phyloP scores from a whole-genome alignment of 1,140 invertebrate species.

The Amyelois transitella region DNA sequence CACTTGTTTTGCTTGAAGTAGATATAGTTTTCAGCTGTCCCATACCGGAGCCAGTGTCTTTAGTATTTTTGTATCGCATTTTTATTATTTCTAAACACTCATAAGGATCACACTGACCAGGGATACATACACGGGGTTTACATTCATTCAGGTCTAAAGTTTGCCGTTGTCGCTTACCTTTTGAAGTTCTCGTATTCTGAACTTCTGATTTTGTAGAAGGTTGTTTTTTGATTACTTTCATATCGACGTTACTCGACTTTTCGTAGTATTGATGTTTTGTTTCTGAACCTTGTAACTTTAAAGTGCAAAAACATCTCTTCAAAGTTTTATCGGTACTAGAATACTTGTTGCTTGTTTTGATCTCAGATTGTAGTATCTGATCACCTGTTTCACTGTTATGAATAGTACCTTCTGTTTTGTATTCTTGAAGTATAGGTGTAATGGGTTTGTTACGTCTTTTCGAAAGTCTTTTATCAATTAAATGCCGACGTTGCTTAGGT shows the following conservation, averaged over 20 bases:
- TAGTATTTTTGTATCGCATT: background rate
- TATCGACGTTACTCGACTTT: background rate
- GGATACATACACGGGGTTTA: constrained; percentile 25
- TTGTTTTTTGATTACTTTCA: background rate
- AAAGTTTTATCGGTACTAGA: background rate
- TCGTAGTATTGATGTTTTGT: background rate
- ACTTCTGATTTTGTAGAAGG: background rate
- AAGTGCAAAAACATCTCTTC: constrained; percentile 3
- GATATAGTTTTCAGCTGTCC: background rate
- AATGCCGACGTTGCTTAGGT: background rate
- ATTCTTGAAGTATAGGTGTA: background rate
- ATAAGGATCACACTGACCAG: constrained; percentile 13
- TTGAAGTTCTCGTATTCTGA: too few species aligned
- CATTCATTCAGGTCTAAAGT: constrained; percentile 25
- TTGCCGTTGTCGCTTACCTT: too few species aligned
- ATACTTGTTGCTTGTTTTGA: constrained; percentile 10
- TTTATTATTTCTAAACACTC: background rate
- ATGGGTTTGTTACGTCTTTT: background rate
- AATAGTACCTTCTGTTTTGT: background rate
- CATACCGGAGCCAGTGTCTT: background rate
- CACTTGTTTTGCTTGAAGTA: background rate
- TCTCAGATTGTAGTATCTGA: background rate
- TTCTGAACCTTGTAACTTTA: background rate
- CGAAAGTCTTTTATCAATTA: background rate
- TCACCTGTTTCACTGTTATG: background rate